phyloP scores from a whole-genome alignment of 2,888 invertebrate species.

The Drosophila pegasa region DNA sequence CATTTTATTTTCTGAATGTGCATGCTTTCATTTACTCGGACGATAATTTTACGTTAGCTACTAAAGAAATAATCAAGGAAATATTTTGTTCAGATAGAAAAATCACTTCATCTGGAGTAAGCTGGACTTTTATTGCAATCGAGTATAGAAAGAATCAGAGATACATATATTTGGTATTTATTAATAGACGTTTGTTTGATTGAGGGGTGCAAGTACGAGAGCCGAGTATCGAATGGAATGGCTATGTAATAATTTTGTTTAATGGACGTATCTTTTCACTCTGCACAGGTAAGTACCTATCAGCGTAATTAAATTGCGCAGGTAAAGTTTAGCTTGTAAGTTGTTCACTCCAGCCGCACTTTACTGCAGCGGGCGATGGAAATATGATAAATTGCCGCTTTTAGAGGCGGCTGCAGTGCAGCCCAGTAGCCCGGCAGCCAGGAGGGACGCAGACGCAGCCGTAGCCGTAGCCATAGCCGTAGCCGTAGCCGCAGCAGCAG shows the following conservation, averaged over 20 bases:
- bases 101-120: no score
- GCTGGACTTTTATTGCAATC: no score
- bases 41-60: no score
- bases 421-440: constrained; percentile 30
- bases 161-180: background rate
- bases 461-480: constrained; percentile 21
- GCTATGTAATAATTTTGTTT: constrained; percentile 7
- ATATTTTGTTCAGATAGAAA: no score
- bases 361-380: constrained; percentile 51
- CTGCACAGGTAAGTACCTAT: constrained; percentile 48
- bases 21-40: no score
- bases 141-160: no score
- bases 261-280: background rate
- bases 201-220: background rate
- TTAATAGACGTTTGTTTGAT: background rate
- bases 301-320: constrained; percentile 68
- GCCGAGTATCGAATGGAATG: background rate
- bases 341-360: constrained; percentile 48
- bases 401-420: constrained; percentile 49
- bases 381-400: constrained; percentile 75
- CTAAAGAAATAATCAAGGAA: no score
- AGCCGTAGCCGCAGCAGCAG: constrained; percentile 24
- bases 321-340: constrained; percentile 40
- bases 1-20: no score
- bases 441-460: constrained; percentile 19